Percentiles rank a stretch among this genome's conserved stretches.
phyloP scores from a whole-genome alignment of 2,888 invertebrate genomes.

The Byasa hedistus region DNA sequence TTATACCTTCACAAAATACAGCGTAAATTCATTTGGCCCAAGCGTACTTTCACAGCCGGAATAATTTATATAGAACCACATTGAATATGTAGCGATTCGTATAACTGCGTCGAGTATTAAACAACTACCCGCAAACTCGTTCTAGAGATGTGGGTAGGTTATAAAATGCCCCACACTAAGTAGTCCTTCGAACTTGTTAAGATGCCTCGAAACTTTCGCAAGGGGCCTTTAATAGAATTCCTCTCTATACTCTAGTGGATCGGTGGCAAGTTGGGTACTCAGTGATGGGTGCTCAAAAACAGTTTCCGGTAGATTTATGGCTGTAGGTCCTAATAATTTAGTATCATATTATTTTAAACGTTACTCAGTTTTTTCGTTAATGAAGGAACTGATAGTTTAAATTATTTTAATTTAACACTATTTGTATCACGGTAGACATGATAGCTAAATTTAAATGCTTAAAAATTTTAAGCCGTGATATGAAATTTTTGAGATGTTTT shows the following conservation, averaged over 20 bases:
- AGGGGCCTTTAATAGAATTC: constrained; percentile 62
- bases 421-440: too few species aligned
- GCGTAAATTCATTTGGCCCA: neutral
- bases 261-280: constrained; percentile 37
- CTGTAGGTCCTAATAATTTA: neutral
- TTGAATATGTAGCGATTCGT: neutral
- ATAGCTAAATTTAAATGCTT: too few species aligned
- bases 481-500: too few species aligned
- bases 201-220: constrained; percentile 53
- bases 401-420: too few species aligned
- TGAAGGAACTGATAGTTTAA: neutral
- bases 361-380: neutral
- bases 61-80: constrained; percentile 1
- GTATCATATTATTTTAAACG: neutral
- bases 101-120: constrained; percentile 12
- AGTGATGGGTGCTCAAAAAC: constrained; percentile 36
- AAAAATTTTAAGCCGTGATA: too few species aligned
- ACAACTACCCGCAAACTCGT: constrained; percentile 27
- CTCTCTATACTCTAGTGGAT: constrained; percentile 42
- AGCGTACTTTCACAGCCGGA: neutral
- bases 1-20: constrained; percentile 7
- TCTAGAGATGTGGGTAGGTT: constrained; percentile 36
- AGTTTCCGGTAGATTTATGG: constrained; percentile 29
- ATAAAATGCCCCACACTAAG: constrained; percentile 53
- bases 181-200: constrained; percentile 57